Conservation (phyloP, 2,113 vertebrate species). For the Otus sunia region DNA sequence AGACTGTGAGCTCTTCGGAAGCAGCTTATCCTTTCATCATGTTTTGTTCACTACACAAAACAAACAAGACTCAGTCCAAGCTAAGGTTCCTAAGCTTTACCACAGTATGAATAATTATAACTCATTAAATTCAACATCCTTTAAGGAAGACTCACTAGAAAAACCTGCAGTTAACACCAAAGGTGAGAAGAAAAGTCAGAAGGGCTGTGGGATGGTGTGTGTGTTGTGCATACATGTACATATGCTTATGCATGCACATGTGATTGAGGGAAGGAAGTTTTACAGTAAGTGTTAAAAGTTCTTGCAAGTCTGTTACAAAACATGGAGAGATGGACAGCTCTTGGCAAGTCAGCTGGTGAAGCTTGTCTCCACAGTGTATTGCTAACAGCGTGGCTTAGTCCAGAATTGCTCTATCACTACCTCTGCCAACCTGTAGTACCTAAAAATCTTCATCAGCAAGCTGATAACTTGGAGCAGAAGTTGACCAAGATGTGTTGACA, state of each 20-base stretch:
- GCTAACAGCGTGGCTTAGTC: not conserved
- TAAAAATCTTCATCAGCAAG: not conserved
- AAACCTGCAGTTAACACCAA: not conserved
- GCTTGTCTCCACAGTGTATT: fast-evolving
- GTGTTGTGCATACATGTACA: too few relatives aligned
- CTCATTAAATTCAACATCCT: not conserved
- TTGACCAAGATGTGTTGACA: not conserved
- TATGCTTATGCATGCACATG: fast-evolving
- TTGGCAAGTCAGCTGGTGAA: not conserved
- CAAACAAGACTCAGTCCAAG: not conserved
- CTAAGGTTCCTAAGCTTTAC: not conserved
- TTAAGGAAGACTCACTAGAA: not conserved
- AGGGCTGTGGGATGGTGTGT: not conserved
- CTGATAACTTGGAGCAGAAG: not conserved
- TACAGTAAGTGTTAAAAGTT: fast-evolving
- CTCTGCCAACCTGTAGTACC: not conserved
- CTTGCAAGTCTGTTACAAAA: not conserved
- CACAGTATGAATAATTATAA: not conserved
- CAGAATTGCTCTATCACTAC: fast-evolving
- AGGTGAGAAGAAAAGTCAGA: not conserved
- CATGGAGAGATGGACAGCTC: not conserved
- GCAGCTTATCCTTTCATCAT: not conserved
- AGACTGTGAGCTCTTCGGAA: not conserved
- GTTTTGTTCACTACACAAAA: not conserved
- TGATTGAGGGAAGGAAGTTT: not conserved